Evolutionary conservation across 1,140 invertebrate genomes (phyloP).

Genomic region (Drosophila elegans): DNA sequence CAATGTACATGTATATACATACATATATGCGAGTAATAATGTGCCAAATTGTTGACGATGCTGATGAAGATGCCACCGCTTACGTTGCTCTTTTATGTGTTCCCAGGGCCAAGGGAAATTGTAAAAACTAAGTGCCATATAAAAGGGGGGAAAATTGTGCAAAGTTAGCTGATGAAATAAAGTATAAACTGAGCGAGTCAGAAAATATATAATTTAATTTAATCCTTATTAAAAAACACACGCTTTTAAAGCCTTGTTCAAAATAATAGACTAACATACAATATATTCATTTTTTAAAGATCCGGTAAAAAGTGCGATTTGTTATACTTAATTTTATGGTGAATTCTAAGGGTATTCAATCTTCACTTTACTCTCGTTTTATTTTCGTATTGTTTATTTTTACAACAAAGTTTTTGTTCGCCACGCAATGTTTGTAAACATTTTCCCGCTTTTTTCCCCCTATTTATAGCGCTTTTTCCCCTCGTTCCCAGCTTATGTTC

Average conservation of each 20-base stretch:
- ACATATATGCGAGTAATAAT: slow-evolving; percentile 25
- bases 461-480: slow-evolving; percentile 6
- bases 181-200: neutral
- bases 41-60: slow-evolving; percentile 46
- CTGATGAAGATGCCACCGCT: slow-evolving; percentile 37
- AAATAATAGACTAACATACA: neutral
- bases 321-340: too few relatives aligned
- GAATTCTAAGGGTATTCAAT: slow-evolving; percentile 3
- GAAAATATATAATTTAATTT: too few relatives aligned
- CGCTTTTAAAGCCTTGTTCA: neutral
- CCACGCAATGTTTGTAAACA: slow-evolving; percentile 52
- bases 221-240: too few relatives aligned
- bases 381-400: slow-evolving; percentile 37
- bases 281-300: too few relatives aligned
- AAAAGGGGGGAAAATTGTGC: neutral
- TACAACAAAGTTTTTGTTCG: slow-evolving; percentile 20
- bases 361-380: neutral
- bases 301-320: too few relatives aligned
- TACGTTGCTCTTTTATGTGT: slow-evolving; percentile 10
- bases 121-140: neutral
- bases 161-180: neutral
- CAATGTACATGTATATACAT: neutral
- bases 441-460: neutral
- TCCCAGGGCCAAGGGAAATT: slow-evolving; percentile 1
- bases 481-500: neutral